Conservation (phyloP, 2,888 invertebrate genomes). For the Trissolcus brochymenae region DNA sequence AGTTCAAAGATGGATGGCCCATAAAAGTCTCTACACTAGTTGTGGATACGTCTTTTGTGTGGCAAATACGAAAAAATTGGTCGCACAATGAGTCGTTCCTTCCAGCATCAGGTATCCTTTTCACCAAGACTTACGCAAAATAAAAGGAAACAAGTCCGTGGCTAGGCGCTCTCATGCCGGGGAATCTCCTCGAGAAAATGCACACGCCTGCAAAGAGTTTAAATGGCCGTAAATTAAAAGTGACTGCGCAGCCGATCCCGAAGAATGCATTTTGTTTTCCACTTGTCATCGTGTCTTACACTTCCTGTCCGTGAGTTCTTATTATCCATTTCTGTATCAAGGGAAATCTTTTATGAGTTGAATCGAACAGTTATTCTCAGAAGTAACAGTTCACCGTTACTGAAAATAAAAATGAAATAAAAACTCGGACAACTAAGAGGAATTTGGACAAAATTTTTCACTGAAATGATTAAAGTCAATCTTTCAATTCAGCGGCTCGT, state of each 20-base stretch:
- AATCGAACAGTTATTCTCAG: slow-evolving; percentile 1
- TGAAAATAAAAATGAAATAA: slow-evolving; percentile 2
- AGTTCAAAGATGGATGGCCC: too few species aligned
- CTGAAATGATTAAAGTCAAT: too few species aligned
- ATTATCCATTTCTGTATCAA: neutral
- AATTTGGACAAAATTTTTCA: too few species aligned
- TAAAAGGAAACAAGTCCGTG: slow-evolving; percentile 9
- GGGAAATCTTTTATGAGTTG: too few species aligned
- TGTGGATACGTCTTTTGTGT: neutral
- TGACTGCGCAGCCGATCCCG: slow-evolving; percentile 24
- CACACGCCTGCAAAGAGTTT: slow-evolving; percentile 7
- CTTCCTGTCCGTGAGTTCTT: slow-evolving; percentile 4
- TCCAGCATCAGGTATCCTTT: slow-evolving; percentile 9
- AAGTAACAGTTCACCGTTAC: slow-evolving; percentile 4
- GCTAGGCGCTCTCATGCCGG: slow-evolving; percentile 2
- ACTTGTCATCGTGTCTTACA: slow-evolving; percentile 30
- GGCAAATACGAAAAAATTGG: neutral
- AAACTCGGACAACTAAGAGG: too few species aligned
- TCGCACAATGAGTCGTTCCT: slow-evolving; percentile 14
- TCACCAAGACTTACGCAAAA: slow-evolving; percentile 10
- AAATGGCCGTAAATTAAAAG: slow-evolving; percentile 39
- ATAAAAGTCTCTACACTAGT: too few species aligned
- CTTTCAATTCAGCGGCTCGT: too few species aligned
- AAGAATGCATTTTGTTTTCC: slow-evolving; percentile 38
- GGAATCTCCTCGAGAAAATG: slow-evolving; percentile 33